A percentile compares a stretch with the other conserved stretches of the same genome.
Evolutionary conservation across 2,113 vertebrate species (phyloP).

Genomic region (Macroglossus sobrinus): DNA sequence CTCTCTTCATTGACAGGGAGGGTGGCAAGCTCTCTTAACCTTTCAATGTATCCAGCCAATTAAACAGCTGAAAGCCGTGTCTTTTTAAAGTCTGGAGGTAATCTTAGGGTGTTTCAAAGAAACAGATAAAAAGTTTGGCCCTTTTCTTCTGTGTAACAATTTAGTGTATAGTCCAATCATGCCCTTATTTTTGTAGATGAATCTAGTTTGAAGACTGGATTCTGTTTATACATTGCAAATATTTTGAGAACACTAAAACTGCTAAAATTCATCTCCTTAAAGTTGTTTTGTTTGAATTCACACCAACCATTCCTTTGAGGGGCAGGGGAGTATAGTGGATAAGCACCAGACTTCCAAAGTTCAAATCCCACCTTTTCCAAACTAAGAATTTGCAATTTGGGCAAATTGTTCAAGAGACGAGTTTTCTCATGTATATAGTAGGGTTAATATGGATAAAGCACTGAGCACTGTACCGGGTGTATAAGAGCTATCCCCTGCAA

Average conservation of each 20-base stretch:
- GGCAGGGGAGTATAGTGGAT: not conserved
- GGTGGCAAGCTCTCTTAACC: not conserved
- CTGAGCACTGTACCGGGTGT: not conserved
- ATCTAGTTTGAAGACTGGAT: not conserved
- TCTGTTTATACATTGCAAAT: not conserved
- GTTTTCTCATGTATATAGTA: not conserved
- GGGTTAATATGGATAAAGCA: not conserved
- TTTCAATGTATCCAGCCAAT: not conserved
- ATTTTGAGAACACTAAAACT: not conserved
- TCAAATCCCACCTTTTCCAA: not conserved
- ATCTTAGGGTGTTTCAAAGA: not conserved
- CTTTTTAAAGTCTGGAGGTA: not conserved
- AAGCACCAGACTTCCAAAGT: not conserved
- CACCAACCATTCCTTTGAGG: not conserved
- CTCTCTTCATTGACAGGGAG: not conserved
- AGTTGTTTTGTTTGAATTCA: not conserved
- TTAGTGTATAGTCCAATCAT: not conserved
- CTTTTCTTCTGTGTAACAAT: not conserved
- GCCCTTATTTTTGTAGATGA: not conserved
- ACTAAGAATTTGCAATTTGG: not conserved
- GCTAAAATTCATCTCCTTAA: not conserved
- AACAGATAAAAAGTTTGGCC: not conserved
- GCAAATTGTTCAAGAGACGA: not conserved
- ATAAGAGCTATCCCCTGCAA: not conserved
- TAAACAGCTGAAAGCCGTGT: not conserved